Evolutionary conservation across 2,888 invertebrate genomes (phyloP), one percentile per base, ranked within the genome.

Genomic region (Odiellus spinosus): DNA sequence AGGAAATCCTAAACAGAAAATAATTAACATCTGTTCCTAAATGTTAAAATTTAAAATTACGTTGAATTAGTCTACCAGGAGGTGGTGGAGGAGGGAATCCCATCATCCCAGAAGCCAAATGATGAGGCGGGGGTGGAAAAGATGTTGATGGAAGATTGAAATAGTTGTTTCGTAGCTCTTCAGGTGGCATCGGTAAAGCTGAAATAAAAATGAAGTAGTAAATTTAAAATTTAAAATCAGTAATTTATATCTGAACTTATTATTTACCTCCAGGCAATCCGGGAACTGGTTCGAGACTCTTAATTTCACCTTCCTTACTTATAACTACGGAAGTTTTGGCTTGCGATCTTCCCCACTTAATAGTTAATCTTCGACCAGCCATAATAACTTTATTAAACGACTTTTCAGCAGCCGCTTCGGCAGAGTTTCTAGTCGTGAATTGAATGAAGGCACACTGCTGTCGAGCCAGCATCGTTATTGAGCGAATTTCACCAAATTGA

Each of bases 311-410:
- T 11, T 44, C 56, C 17, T 55, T 52, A 6, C 52, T 48, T n/a
- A 2, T 10, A 10, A 18, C 10, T 17, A 18, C 38, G 3, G 71
- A 70, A 51, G 76, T 74, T 41, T 78, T 71, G 2, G 80, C 91
- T 69, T 95, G 95, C 0, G 93, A 90, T 59, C 88, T 80, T 1
- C 96, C 96, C 98, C 98, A 98, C 63, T 96, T 91, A 53, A 98
- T 91, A n/a, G 88, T 88, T 2, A 96, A 73, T 42, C 93, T 74
- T 53, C 90, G 76, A 0, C 88, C 88, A 33, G 83, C 82, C 26
- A 80, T 64, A 49, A 80, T 78, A 26, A 96, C 69, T 61, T 95
- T 88, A 64, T 96, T 95, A 64, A 96, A 98, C 0, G 91, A 87
- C 61, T 86, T 82, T 59, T 93, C 91, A 0, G 91, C 90, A 0